Evolutionary conservation across 2,888 invertebrate species (phyloP).

Genomic region (Drosophila flavopinicola): DNA sequence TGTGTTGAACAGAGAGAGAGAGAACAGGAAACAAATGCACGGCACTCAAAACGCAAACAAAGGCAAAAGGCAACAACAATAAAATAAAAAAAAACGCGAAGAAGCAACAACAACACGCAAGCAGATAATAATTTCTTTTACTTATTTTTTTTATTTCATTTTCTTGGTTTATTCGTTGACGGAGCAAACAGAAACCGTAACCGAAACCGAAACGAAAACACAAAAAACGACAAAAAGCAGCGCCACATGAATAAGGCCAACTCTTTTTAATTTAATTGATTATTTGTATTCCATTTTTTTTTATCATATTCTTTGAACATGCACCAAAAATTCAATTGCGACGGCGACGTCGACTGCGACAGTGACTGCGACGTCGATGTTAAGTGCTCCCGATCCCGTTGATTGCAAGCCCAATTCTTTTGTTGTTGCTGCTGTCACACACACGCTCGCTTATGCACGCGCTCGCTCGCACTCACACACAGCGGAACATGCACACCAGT

Average conservation of each 20-base stretch:
- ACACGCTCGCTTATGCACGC: slow-evolving; percentile 27
- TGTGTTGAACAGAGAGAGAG: slow-evolving; percentile 24
- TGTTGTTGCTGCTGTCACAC: slow-evolving; percentile 50
- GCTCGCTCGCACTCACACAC: slow-evolving; percentile 5
- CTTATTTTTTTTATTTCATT: slow-evolving; percentile 29
- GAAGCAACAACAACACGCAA: slow-evolving; percentile 25
- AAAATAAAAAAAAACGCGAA: slow-evolving; percentile 7
- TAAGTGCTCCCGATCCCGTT: slow-evolving; percentile 41
- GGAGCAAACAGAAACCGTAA: slow-evolving; percentile 16
- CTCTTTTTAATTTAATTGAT: slow-evolving; percentile 52
- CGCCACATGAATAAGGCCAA: slow-evolving; percentile 44
- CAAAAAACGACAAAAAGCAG: slow-evolving; percentile 18
- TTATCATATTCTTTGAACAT: slow-evolving; percentile 30
- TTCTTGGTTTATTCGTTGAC: slow-evolving; percentile 35
- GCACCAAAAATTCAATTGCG: slow-evolving; percentile 15
- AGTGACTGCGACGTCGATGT: slow-evolving; percentile 22
- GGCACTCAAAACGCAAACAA: slow-evolving; percentile 46
- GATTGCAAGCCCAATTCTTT: slow-evolving; percentile 50
- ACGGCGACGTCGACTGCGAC: slow-evolving; percentile 6
- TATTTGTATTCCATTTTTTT: slow-evolving; percentile 43
- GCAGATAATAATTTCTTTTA: slow-evolving; percentile 44
- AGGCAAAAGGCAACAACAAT: slow-evolving; percentile 38
- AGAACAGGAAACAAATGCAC: slow-evolving; percentile 58
- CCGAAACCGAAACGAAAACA: slow-evolving; percentile 42
- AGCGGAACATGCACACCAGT: slow-evolving; percentile 34